A percentile compares a stretch with the other conserved stretches of the same genome.
Conservation (phyloP, 2,113 vertebrate species). For the Agelaius tricolor region DNA sequence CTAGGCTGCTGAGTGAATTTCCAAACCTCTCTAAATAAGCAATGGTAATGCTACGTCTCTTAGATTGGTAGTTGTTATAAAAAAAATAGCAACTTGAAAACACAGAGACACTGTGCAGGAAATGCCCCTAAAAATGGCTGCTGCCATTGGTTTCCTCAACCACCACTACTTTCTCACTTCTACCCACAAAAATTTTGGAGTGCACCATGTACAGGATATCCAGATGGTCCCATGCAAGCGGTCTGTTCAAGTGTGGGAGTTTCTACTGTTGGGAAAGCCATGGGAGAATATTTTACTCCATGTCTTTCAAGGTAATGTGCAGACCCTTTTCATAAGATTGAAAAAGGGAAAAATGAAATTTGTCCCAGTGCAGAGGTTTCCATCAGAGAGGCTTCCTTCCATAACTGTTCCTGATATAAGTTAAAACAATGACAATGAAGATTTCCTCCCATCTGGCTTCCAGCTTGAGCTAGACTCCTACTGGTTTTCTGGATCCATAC, state of each 20-base stretch:
- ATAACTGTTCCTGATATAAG: not conserved
- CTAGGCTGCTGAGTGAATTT: not conserved
- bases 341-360: not conserved
- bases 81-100: not conserved
- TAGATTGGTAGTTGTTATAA: not conserved
- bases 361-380: not conserved
- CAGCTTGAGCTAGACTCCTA: not conserved
- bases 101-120: not conserved
- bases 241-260: not conserved
- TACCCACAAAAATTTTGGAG: not conserved
- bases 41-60: not conserved
- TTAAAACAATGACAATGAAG: not conserved
- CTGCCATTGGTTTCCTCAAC: not conserved
- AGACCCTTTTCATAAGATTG: not conserved
- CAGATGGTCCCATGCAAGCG: not conserved
- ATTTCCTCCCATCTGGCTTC: not conserved
- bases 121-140: not conserved
- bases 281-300: not conserved
- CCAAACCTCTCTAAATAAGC: not conserved
- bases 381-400: not conserved
- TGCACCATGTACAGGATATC: not conserved
- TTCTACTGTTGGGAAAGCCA: not conserved
- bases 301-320: not conserved
- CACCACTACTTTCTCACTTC: fast-evolving
- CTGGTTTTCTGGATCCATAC: not conserved